A percentile compares a stretch with the other conserved stretches of the same genome.
Conservation (phyloP, 2,888 invertebrate genomes). For the Sisyra terminalis region DNA sequence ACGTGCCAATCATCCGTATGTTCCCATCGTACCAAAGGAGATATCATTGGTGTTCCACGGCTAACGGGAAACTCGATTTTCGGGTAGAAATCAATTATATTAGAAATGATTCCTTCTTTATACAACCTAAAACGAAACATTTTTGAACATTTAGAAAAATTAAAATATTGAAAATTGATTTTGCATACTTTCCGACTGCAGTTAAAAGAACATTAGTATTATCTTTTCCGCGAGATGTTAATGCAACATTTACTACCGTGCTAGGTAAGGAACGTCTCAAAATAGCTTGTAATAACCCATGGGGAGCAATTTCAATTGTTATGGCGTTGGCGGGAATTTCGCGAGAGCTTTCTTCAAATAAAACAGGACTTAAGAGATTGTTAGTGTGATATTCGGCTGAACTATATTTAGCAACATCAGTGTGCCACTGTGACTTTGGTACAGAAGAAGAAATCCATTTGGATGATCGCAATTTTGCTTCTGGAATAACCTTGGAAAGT, state of each 20-base stretch:
- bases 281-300: slow-evolving; percentile 76
- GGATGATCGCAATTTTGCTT: slow-evolving; percentile 46
- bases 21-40: slow-evolving; percentile 77
- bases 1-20: slow-evolving; percentile 64
- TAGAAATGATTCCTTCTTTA: slow-evolving; percentile 56
- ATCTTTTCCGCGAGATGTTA: slow-evolving; percentile 56
- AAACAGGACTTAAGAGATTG: slow-evolving; percentile 49
- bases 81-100: slow-evolving; percentile 62
- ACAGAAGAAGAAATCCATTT: slow-evolving; percentile 81
- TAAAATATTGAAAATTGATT: not conserved
- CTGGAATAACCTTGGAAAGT: slow-evolving; percentile 43
- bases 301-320: slow-evolving; percentile 79
- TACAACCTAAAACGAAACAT: slow-evolving; percentile 64
- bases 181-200: slow-evolving; percentile 44
- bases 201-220: slow-evolving; percentile 40
- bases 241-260: slow-evolving; percentile 53
- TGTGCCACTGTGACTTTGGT: slow-evolving; percentile 52
- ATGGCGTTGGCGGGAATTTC: slow-evolving; percentile 70
- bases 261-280: slow-evolving; percentile 56
- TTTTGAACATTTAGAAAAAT: no score
- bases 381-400: slow-evolving; percentile 84
- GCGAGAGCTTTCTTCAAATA: slow-evolving; percentile 67
- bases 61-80: slow-evolving; percentile 66
- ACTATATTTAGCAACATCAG: slow-evolving; percentile 40
- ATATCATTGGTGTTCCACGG: slow-evolving; percentile 68